A percentile compares a stretch with the other conserved stretches of the same genome.
phyloP scores from a whole-genome alignment of 2,113 vertebrate species.

The Platysternon megacephalum region DNA sequence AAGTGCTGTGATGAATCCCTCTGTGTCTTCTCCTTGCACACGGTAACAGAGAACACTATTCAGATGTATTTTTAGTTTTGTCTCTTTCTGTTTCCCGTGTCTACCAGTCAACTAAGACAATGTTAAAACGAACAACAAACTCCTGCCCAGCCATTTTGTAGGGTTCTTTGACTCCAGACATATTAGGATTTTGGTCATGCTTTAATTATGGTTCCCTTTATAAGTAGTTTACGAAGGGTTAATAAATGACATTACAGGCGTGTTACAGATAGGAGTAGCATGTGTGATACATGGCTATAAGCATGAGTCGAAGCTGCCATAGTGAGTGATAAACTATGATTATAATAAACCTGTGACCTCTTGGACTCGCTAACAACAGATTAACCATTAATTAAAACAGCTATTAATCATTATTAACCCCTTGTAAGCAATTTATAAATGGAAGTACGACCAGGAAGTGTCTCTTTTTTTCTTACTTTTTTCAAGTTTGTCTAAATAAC shows the following conservation, averaged over 20 bases:
- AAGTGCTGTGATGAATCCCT: background rate
- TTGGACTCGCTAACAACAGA: conserved; percentile 55
- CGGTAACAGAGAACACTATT: background rate
- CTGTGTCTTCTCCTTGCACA: background rate
- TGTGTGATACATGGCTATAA: background rate
- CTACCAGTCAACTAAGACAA: background rate
- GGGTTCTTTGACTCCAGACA: background rate
- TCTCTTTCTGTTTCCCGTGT: background rate
- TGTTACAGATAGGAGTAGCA: background rate
- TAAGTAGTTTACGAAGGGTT: background rate
- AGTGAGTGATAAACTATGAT: conserved; percentile 42
- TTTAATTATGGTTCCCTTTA: background rate
- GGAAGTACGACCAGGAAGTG: background rate
- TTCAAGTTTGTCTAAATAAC: conserved; percentile 41
- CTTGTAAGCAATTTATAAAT: conserved; percentile 21
- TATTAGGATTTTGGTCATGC: background rate
- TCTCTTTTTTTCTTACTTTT: background rate
- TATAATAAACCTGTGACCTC: conserved; percentile 63
- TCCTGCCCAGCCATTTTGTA: background rate
- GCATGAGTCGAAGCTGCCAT: background rate
- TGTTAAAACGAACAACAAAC: conserved; percentile 6
- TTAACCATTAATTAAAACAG: conserved; percentile 58
- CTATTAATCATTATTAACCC: conserved; percentile 73
- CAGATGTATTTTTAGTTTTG: background rate
- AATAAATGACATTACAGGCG: background rate